phyloP scores from a whole-genome alignment of 92 coral and sea anemone species.

The Meandrina meandrites region DNA sequence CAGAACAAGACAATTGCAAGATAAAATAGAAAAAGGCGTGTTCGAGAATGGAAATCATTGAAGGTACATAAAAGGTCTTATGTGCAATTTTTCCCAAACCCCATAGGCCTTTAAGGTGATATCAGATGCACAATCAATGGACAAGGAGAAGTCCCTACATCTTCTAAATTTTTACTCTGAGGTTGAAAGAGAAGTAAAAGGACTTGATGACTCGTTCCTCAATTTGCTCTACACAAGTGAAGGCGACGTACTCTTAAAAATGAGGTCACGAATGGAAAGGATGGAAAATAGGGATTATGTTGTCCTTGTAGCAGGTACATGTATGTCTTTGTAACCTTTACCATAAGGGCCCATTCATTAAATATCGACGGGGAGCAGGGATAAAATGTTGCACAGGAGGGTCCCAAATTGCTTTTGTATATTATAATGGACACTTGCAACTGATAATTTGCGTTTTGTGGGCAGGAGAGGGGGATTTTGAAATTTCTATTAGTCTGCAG shows the following conservation, averaged over 20 bases:
- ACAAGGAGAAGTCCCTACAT: not conserved
- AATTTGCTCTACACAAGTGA: conserved; percentile 19
- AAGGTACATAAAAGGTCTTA: too few species aligned
- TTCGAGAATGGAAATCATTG: too few species aligned
- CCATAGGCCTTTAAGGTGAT: conserved; percentile 27
- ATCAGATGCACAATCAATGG: conserved; percentile 16
- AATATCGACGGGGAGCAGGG: too few species aligned
- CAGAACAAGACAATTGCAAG: too few species aligned
- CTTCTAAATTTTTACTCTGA: not conserved
- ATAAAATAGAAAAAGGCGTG: too few species aligned
- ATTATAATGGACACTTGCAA: too few species aligned
- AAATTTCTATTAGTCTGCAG: too few species aligned
- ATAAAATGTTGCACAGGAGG: too few species aligned
- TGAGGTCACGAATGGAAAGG: conserved; percentile 14
- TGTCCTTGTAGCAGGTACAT: conserved; percentile 43
- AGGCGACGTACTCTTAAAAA: conserved; percentile 15
- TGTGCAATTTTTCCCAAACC: not conserved
- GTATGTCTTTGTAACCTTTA: not conserved
- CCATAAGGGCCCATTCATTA: not conserved
- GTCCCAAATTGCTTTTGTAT: too few species aligned
- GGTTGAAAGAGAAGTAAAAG: not conserved
- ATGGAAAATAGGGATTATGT: conserved; percentile 23
- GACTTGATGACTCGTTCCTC: conserved; percentile 1
- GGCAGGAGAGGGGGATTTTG: too few species aligned
- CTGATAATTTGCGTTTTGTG: too few species aligned